A percentile compares a stretch with the other conserved stretches of the same genome.
phyloP scores from a whole-genome alignment of 2,888 invertebrate genomes.

The Carterocephalus palaemon region DNA sequence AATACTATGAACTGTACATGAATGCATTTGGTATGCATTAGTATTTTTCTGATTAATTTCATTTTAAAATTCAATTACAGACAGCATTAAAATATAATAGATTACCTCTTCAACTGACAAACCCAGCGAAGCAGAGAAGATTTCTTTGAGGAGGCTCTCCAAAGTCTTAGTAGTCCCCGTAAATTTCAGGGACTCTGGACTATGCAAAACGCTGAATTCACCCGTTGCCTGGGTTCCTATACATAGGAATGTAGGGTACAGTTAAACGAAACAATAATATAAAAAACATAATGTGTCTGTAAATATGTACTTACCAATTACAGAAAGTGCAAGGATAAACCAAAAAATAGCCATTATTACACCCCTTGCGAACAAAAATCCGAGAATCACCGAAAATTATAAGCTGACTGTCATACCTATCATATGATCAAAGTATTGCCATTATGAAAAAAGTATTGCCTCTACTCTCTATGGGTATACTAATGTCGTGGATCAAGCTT shows the following conservation, averaged over 20 bases:
- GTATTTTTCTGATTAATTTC: too few species aligned
- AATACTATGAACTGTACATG: too few species aligned
- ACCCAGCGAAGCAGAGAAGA: slow-evolving; percentile 85
- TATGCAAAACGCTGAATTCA: slow-evolving; percentile 83
- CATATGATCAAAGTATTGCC: slow-evolving; percentile 69
- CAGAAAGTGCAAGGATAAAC: slow-evolving; percentile 54
- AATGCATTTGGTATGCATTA: too few species aligned
- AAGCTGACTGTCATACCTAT: slow-evolving; percentile 70
- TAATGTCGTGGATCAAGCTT: too few species aligned
- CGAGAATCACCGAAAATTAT: slow-evolving; percentile 47
- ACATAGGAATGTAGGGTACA: slow-evolving; percentile 32
- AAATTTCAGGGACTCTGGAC: slow-evolving; percentile 84
- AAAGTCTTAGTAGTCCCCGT: slow-evolving; percentile 81
- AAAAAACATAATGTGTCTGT: neutral
- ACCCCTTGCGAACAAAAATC: slow-evolving; percentile 49
- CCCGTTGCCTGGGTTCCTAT: slow-evolving; percentile 78
- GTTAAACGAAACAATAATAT: too few species aligned
- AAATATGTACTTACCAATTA: slow-evolving; percentile 58
- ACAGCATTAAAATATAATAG: neutral
- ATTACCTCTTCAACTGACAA: slow-evolving; percentile 84
- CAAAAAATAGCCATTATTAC: slow-evolving; percentile 61
- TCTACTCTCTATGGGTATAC: neutral
- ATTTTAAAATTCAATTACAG: too few species aligned
- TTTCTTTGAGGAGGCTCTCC: slow-evolving; percentile 83
- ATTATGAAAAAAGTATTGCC: slow-evolving; percentile 5